phyloP scores from a whole-genome alignment of 2,888 invertebrate genomes.

The Junonia oenone region DNA sequence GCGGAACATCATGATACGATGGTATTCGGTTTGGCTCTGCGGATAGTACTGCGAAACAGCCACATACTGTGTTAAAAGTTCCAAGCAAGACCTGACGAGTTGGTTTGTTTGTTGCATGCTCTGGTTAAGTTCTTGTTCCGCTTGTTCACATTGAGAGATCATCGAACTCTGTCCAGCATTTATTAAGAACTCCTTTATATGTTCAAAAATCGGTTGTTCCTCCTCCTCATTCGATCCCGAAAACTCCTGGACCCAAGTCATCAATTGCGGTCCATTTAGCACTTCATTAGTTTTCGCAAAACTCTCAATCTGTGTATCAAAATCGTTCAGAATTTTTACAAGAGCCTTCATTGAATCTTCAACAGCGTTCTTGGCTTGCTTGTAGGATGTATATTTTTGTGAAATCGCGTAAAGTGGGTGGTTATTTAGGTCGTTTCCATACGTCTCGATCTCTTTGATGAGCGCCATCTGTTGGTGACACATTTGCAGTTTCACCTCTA shows the following conservation, averaged over 20 bases:
- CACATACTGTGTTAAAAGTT: conserved; percentile 89
- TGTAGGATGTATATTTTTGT: conserved; percentile 87
- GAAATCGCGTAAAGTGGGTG: conserved; percentile 89
- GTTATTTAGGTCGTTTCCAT: conserved; percentile 82
- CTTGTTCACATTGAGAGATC: conserved; percentile 87
- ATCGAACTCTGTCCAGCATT: conserved; percentile 91
- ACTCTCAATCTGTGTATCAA: conserved; percentile 82
- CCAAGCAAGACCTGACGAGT: conserved; percentile 85
- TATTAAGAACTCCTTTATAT: conserved; percentile 90
- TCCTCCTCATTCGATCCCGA: conserved; percentile 78
- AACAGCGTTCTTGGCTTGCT: conserved; percentile 86
- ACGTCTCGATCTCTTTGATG: conserved; percentile 90
- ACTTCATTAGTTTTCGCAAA: conserved; percentile 63
- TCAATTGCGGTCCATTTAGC: conserved; percentile 82
- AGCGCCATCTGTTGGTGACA: conserved; percentile 89
- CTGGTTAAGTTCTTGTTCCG: conserved; percentile 87
- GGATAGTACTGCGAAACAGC: conserved; percentile 88
- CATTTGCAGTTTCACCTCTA: conserved; percentile 85
- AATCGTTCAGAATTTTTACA: conserved; percentile 85
- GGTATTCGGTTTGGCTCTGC: conserved; percentile 80
- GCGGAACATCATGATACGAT: conserved; percentile 81
- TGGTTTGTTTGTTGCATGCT: conserved; percentile 84
- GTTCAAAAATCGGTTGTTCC: conserved; percentile 82
- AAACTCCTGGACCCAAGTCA: conserved; percentile 83
- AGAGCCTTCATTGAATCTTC: conserved; percentile 84